Percentiles rank a stretch among this genome's conserved stretches.
phyloP scores from a whole-genome alignment of 1,140 invertebrate species.

The Oncopodura yosiiana region DNA sequence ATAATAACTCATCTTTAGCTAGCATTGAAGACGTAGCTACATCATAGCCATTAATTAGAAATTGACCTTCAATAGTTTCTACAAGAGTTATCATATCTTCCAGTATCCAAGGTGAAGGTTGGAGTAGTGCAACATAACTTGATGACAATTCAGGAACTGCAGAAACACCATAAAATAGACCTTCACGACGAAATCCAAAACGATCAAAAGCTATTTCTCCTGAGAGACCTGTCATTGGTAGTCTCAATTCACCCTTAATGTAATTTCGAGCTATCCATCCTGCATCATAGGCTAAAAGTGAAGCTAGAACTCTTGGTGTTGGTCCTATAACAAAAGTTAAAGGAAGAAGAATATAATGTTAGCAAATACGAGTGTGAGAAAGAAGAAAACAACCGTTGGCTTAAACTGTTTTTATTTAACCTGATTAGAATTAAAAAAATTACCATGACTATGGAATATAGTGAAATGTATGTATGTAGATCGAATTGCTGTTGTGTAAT shows the following conservation, averaged over 20 bases:
- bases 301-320: constrained; percentile 17
- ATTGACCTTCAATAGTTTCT: constrained; percentile 9
- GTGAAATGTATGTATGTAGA: too few relatives aligned
- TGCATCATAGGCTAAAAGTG: constrained; percentile 28
- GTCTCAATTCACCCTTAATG: not conserved
- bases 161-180: constrained; percentile 23
- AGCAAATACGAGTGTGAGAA: too few relatives aligned
- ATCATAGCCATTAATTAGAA: constrained; percentile 20
- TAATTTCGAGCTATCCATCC: constrained; percentile 10
- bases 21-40: constrained; percentile 32
- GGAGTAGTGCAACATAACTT: constrained; percentile 21
- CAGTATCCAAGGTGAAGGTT: constrained; percentile 30
- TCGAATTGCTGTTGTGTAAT: too few relatives aligned
- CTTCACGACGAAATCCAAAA: constrained; percentile 17
- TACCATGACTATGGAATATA: too few relatives aligned
- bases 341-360: too few relatives aligned
- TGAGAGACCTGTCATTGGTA: constrained; percentile 17
- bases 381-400: too few relatives aligned
- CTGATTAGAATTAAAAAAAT: too few relatives aligned
- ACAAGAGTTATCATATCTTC: constrained; percentile 26
- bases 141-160: constrained; percentile 9
- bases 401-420: too few relatives aligned
- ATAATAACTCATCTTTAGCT: constrained; percentile 9
- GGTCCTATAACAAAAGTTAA: constrained; percentile 21
- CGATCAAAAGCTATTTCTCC: constrained; percentile 26